A percentile compares a stretch with the other conserved stretches of the same genome.
phyloP scores from a whole-genome alignment of 1,140 invertebrate species.

The Philopotamus ludificatus region DNA sequence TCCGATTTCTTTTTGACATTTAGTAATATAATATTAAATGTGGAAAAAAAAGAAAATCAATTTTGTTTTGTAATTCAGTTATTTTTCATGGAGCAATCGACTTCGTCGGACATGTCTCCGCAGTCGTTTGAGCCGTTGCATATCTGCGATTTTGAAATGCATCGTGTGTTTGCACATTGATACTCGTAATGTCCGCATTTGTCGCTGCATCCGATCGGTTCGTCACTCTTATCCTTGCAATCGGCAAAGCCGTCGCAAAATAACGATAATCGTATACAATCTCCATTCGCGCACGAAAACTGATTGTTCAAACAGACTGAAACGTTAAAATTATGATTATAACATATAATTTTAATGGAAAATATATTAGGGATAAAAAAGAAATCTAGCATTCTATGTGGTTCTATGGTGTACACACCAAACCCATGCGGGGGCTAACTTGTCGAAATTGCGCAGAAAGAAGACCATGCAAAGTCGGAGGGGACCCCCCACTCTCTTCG shows the following conservation, averaged over 20 bases:
- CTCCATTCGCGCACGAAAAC: slow-evolving; percentile 57
- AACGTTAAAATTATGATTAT: slow-evolving; percentile 16
- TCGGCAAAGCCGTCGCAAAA: slow-evolving; percentile 83
- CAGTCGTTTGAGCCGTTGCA: slow-evolving; percentile 65
- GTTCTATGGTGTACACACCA: no score
- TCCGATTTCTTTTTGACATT: no score
- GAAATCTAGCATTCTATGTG: no score
- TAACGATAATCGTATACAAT: slow-evolving; percentile 78
- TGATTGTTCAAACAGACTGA: slow-evolving; percentile 51
- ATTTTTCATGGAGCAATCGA: no score
- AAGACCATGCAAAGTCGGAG: no score
- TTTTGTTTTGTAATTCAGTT: no score
- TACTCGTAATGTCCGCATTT: slow-evolving; percentile 50
- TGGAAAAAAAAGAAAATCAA: no score
- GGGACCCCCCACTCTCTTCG: no score
- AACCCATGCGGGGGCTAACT: no score
- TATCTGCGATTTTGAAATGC: slow-evolving; percentile 54
- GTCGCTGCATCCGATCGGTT: slow-evolving; percentile 69
- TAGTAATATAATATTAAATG: no score
- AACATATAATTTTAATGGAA: no score
- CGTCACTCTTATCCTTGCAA: slow-evolving; percentile 79
- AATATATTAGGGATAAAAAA: not conserved
- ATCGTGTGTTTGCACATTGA: slow-evolving; percentile 60
- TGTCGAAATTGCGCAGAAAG: no score
- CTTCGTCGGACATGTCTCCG: slow-evolving; percentile 63